phyloP scores from a whole-genome alignment of 2,113 vertebrate genomes.

The Chionis minor region DNA sequence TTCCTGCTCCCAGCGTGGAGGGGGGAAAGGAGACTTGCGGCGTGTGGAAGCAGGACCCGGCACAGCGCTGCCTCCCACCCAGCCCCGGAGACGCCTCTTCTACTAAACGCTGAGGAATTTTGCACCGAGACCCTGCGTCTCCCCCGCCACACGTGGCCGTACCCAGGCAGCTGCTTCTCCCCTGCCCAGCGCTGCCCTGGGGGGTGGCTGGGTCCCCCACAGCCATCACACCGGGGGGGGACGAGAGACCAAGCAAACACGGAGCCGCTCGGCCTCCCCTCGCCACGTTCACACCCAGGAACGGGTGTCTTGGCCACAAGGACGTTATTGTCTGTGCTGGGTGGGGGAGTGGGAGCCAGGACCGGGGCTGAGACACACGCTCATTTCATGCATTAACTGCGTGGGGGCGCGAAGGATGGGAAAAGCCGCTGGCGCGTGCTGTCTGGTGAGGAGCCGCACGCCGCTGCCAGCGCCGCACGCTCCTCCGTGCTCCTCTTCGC shows the following conservation, averaged over 20 bases:
- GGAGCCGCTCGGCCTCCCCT: background rate
- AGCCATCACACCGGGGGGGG: background rate
- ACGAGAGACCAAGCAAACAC: constrained; percentile 1
- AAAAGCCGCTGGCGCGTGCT: background rate
- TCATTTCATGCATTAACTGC: background rate
- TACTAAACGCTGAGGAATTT: background rate
- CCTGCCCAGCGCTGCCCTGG: accelerated
- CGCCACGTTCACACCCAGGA: background rate
- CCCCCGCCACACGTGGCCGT: accelerated
- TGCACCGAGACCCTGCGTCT: background rate
- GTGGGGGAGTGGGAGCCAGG: background rate
- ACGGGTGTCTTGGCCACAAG: background rate
- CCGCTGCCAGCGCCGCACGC: background rate
- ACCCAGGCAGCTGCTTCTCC: background rate
- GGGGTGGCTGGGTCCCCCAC: background rate
- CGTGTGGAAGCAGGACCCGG: background rate
- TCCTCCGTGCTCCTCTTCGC: background rate
- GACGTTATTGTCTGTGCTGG: background rate
- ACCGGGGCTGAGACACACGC: accelerated
- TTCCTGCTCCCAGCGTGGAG: background rate
- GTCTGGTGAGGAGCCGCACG: background rate
- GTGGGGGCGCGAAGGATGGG: background rate
- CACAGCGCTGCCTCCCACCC: background rate
- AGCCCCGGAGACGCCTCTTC: background rate
- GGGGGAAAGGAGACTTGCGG: background rate